Conservation (phyloP, 2,888 invertebrate species). For the Hydraecia micacea region DNA sequence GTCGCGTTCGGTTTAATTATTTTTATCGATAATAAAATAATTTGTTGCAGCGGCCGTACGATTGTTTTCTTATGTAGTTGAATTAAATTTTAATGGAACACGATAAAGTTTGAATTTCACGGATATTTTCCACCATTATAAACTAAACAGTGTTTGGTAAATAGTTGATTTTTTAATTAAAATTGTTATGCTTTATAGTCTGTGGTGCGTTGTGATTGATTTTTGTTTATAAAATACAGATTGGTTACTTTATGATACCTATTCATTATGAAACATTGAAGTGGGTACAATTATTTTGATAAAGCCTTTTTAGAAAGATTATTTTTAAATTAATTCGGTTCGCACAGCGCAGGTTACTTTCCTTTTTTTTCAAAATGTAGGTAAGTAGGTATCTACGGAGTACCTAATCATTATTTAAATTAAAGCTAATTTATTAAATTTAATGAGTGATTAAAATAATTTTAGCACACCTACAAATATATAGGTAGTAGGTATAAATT, state of each 20-base stretch:
- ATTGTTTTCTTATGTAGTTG: slow-evolving; percentile 74
- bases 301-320: slow-evolving; percentile 1
- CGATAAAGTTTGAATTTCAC: slow-evolving; percentile 88
- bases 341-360: background rate
- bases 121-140: slow-evolving; percentile 87
- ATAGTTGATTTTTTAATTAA: slow-evolving; percentile 89
- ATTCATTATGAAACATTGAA: slow-evolving; percentile 52
- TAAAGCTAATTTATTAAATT: background rate
- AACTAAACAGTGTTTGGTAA: slow-evolving; percentile 89
- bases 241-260: slow-evolving; percentile 55
- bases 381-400: background rate
- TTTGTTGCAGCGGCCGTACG: slow-evolving; percentile 68
- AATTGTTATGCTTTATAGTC: slow-evolving; percentile 79
- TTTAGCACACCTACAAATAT: background rate
- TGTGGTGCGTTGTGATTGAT: slow-evolving; percentile 76
- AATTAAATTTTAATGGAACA: slow-evolving; percentile 84
- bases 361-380: background rate
- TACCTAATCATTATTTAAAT: background rate
- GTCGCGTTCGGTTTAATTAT: slow-evolving; percentile 72
- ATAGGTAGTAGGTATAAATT: background rate
- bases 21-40: slow-evolving; percentile 81
- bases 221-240: slow-evolving; percentile 77
- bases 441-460: background rate
- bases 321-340: background rate
- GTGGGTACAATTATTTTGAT: slow-evolving; percentile 30